Base-by-base conservation (phyloP, 2,888 invertebrate genomes). In the Liopterus haemorrhoidalis region DNA sequence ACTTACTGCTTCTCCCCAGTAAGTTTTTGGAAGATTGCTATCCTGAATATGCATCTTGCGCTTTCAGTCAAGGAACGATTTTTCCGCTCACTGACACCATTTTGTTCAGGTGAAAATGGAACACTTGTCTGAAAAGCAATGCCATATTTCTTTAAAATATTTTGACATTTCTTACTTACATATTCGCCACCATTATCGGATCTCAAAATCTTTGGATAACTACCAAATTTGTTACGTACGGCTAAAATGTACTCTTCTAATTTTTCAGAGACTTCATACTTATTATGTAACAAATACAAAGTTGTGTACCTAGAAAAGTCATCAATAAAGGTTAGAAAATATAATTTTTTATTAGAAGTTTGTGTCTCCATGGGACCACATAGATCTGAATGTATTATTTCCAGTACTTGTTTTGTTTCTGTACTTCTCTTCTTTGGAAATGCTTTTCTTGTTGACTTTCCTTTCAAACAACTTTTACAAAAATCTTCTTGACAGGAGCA, bases 71-170 rank as follows among this genome's bases (percentile, higher is more conserved):
- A n/a, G n/a, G n/a, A n/a, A n/a, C n/a, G n/a, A n/a, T n/a, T n/a
- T n/a, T n/a, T n/a, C n/a, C n/a, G n/a, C n/a, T n/a, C n/a, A 0
- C 60, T 58, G 38, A 52, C 47, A 3, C 63, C 62, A 51, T 67
- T 68, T 50, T 66, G 62, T 49, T 64, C 56, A 3, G 64, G 62
- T 6, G 61, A 60, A 46, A 61, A 61, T 3, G 54, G 46, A 1
- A 57, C 58, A 5, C 55, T 53, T 46, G 36, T 55, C 50, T 61
- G 57, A 36, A 61, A 59, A 19, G 21, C 43, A 4, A 61, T 59
- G 5, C 60, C 62, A 18, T 33, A 15, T 38, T 33, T 47, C 5
- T 30, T 5, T 12, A 54, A 56, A 18, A 58, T 16, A 8, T 54
- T 41, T 36, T 46, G 27, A 1, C 59, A 25, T 15, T 53, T 46